Conservation (phyloP, 2,888 invertebrate genomes). For the Malacosoma neustria region DNA sequence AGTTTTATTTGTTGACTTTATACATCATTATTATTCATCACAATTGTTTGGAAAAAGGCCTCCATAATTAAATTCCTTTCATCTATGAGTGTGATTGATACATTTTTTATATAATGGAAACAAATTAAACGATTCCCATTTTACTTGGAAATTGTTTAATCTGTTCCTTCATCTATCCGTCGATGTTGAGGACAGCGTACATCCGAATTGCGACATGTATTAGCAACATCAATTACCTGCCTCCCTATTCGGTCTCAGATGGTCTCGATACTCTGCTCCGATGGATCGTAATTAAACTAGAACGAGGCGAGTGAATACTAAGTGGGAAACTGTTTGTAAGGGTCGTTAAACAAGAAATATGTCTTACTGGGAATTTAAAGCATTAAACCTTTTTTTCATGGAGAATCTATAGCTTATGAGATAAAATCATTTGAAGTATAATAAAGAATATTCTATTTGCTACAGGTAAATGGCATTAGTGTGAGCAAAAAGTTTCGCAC, state of each 20-base stretch:
- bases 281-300: constrained; percentile 53
- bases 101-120: no score
- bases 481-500: no score
- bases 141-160: neutral
- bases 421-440: no score
- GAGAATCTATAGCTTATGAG: no score
- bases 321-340: constrained; percentile 5
- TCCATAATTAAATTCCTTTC: neutral
- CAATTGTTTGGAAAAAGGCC: constrained; percentile 1
- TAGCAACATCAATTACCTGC: constrained; percentile 36
- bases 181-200: constrained; percentile 8
- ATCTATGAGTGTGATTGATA: neutral
- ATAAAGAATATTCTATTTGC: no score
- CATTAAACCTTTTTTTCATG: no score
- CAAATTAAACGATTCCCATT: no score
- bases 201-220: constrained; percentile 29
- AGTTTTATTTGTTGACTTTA: constrained; percentile 6
- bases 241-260: constrained; percentile 29
- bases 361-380: no score
- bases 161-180: neutral
- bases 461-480: no score
- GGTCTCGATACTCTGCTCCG: constrained; percentile 24
- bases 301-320: constrained; percentile 10
- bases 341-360: neutral
- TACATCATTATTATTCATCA: no score